phyloP scores from a whole-genome alignment of 2,888 invertebrate genomes.

The Caenorhabditis uteleia region DNA sequence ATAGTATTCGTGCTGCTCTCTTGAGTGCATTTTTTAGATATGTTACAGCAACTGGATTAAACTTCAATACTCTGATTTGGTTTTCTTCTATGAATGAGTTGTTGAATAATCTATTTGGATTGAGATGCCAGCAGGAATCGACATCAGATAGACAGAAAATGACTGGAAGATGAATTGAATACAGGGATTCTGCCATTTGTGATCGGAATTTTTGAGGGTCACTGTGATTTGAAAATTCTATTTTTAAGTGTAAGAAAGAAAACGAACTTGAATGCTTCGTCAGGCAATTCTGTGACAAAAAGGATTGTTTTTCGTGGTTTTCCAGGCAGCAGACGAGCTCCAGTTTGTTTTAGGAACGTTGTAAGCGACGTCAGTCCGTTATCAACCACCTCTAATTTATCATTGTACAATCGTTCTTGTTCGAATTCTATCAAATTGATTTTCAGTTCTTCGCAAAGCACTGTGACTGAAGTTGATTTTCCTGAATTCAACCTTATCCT shows the following conservation, averaged over 20 bases:
- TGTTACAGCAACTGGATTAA: conserved; percentile 28
- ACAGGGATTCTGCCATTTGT: conserved; percentile 1
- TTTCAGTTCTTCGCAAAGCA: conserved; percentile 12
- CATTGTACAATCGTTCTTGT: conserved; percentile 11
- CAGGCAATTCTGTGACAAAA: conserved; percentile 14
- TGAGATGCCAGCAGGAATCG: conserved; percentile 19
- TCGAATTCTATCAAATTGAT: conserved; percentile 19
- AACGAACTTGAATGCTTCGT: conserved; percentile 22
- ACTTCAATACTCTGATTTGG: conserved; percentile 7
- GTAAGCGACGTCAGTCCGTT: conserved; percentile 4
- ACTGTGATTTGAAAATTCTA: conserved; percentile 6
- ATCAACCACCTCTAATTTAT: too few relatives aligned
- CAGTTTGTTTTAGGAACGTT: conserved; percentile 14
- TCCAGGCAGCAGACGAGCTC: conserved; percentile 1
- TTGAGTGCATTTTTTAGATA: conserved; percentile 22
- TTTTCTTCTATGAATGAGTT: conserved; percentile 5
- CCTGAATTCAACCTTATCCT: too few relatives aligned
- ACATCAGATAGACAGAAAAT: conserved; percentile 27
- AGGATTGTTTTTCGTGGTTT: conserved; percentile 7
- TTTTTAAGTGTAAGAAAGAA: background rate
- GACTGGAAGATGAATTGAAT: conserved; percentile 9
- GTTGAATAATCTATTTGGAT: conserved; percentile 19
- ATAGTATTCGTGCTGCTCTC: conserved; percentile 9
- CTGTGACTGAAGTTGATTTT: conserved; percentile 32
- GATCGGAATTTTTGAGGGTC: conserved; percentile 12